A percentile compares a stretch with the other conserved stretches of the same genome.
Evolutionary conservation across 2,797 vertebrate species (phyloP).

Genomic region (Tenualosa ilisha): DNA sequence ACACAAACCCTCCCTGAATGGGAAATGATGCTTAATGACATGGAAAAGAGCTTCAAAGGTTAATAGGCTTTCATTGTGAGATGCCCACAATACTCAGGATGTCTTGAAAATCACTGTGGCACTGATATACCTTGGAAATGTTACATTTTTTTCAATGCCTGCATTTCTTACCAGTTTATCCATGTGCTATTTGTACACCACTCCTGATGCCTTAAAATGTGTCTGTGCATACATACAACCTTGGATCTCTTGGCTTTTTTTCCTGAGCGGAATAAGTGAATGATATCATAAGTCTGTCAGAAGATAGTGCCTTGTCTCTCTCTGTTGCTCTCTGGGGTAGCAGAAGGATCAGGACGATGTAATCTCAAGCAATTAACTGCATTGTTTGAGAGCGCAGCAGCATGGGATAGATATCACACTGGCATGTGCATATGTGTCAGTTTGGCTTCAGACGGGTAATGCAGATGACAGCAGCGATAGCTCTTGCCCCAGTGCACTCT

Average conservation of each 20-base stretch:
- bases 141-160: not conserved
- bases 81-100: not conserved
- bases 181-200: not conserved
- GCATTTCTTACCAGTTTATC: not conserved
- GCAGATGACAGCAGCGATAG: slow-evolving; percentile 69
- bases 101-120: not conserved
- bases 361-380: slow-evolving; percentile 20
- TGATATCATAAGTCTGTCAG: not conserved
- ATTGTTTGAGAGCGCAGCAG: not conserved
- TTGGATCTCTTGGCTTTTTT: not conserved
- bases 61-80: slow-evolving; percentile 36
- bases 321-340: not conserved
- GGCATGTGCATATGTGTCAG: slow-evolving; percentile 18
- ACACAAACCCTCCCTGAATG: slow-evolving; percentile 57
- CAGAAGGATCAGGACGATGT: slow-evolving; percentile 18
- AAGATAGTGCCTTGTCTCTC: not conserved
- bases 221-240: not conserved
- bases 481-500: slow-evolving; percentile 61
- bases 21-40: slow-evolving; percentile 63
- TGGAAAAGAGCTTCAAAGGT: slow-evolving; percentile 63
- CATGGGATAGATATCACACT: slow-evolving; percentile 1
- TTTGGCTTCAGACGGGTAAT: slow-evolving; percentile 77
- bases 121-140: slow-evolving; percentile 13
- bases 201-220: not conserved
- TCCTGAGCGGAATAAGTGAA: not conserved